Percentiles rank a stretch among this genome's conserved stretches.
Conservation (phyloP, 1,140 invertebrate genomes). For the Listronotus bonariensis region DNA sequence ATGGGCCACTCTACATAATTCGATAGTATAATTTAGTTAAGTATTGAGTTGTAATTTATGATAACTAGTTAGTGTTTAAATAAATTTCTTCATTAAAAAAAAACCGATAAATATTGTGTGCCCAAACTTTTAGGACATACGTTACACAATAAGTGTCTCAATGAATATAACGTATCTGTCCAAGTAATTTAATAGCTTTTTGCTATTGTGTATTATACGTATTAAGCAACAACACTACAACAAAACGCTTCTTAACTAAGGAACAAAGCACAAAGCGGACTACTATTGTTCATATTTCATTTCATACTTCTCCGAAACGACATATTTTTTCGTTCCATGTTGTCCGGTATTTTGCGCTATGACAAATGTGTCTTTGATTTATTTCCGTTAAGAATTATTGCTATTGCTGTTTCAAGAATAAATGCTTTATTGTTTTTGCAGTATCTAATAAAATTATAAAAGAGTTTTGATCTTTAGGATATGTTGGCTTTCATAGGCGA, state of each 20-base stretch:
- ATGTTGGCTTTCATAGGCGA: too few species aligned
- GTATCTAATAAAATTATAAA: too few species aligned
- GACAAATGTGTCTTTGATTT: constrained; percentile 13
- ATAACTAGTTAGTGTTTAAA: too few species aligned
- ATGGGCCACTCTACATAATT: too few species aligned
- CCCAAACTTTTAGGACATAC: too few species aligned
- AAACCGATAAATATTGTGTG: too few species aligned
- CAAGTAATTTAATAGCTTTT: constrained; percentile 13
- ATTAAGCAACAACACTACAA: background rate
- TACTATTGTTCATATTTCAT: constrained; percentile 23
- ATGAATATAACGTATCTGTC: constrained; percentile 7
- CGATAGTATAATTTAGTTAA: too few species aligned
- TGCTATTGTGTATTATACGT: background rate
- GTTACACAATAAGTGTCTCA: background rate
- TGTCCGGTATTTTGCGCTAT: constrained; percentile 11
- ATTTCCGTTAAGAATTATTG: constrained; percentile 6
- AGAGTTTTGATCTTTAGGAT: too few species aligned
- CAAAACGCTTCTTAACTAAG: constrained; percentile 14
- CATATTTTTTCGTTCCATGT: constrained; percentile 6
- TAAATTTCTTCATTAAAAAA: too few species aligned
- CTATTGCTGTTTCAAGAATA: constrained; percentile 3
- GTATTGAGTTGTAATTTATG: too few species aligned
- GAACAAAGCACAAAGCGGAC: constrained; percentile 16
- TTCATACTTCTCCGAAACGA: constrained; percentile 6
- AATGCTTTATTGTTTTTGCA: background rate